Conservation (phyloP, 2,797 vertebrate species). For the Enteromius afrohamiltoni region DNA sequence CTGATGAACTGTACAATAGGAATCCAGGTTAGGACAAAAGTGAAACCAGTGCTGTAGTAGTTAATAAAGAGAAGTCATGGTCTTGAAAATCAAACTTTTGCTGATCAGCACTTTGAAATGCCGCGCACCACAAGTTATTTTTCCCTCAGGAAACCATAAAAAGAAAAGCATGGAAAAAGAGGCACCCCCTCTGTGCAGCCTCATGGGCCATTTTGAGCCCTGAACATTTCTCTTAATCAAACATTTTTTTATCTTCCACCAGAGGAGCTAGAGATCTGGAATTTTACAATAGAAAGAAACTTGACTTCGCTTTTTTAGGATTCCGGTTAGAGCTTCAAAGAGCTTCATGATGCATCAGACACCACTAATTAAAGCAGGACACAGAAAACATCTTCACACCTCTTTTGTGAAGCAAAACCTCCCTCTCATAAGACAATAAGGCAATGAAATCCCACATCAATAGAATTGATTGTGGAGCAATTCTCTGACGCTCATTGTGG, state of each 20-base stretch:
- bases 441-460: constrained; percentile 30
- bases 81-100: neutral
- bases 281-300: neutral
- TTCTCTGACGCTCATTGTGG: constrained; percentile 35
- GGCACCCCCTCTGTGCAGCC: neutral
- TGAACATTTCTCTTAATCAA: constrained; percentile 19
- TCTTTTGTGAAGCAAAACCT: constrained; percentile 8
- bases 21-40: neutral
- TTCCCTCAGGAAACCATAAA: neutral
- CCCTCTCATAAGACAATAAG: neutral
- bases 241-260: constrained; percentile 13
- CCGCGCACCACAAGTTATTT: neutral
- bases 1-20: neutral
- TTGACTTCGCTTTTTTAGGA: neutral
- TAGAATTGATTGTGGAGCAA: constrained; percentile 39
- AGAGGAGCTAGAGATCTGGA: constrained; percentile 19
- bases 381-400: neutral
- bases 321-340: neutral
- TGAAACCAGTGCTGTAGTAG: neutral
- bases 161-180: neutral
- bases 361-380: neutral
- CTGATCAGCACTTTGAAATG: neutral
- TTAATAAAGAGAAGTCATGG: neutral
- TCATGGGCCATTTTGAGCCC: neutral
- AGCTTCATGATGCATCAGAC: neutral